Percentiles rank a stretch among this genome's conserved stretches.
Conservation (phyloP, 2,797 vertebrate genomes). For the Catostomus latipinnis region DNA sequence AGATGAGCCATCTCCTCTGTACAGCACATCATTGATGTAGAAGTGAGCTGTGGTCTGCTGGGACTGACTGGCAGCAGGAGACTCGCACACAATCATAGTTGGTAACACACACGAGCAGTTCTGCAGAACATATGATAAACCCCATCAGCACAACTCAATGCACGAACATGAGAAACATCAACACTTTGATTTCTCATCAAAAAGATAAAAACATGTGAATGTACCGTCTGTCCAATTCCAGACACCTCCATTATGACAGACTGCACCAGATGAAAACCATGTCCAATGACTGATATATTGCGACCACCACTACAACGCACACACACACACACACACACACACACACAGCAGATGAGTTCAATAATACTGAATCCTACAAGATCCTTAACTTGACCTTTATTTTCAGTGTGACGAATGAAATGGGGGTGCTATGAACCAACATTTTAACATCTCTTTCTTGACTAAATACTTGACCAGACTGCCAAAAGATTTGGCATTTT, state of each 20-base stretch:
- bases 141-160: background rate
- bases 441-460: no score
- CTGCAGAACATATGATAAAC: slow-evolving; percentile 69
- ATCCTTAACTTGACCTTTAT: no score
- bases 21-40: slow-evolving; percentile 84
- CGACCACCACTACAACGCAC: slow-evolving; percentile 86
- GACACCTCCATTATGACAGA: slow-evolving; percentile 86
- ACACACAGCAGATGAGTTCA: slow-evolving; percentile 24
- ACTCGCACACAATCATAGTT: slow-evolving; percentile 85
- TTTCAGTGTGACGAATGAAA: no score
- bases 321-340: background rate
- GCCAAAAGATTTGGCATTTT: no score
- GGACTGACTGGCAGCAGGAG: slow-evolving; percentile 82
- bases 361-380: background rate
- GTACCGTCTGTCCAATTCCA: slow-evolving; percentile 82
- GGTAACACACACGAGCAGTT: slow-evolving; percentile 82
- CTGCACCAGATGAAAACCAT: slow-evolving; percentile 91
- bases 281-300: slow-evolving; percentile 88
- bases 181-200: background rate
- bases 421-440: no score
- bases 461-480: no score
- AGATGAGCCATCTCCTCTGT: slow-evolving; percentile 71
- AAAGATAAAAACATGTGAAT: slow-evolving; percentile 61
- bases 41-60: slow-evolving; percentile 81
- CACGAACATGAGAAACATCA: background rate